phyloP scores from a whole-genome alignment of 1,140 invertebrate species.

The Caenorhabditis briggsae region DNA sequence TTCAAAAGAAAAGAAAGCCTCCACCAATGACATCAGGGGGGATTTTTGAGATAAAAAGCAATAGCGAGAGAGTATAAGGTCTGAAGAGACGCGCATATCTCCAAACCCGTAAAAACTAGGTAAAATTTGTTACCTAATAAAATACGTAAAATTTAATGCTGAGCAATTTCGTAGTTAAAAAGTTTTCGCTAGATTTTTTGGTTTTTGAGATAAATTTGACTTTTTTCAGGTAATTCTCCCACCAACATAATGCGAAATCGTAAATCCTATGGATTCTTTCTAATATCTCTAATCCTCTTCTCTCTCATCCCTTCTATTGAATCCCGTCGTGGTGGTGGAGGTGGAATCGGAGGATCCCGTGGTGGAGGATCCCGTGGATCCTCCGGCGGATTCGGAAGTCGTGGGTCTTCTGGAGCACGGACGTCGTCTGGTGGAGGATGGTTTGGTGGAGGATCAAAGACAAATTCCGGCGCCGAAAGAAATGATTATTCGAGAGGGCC shows the following conservation, averaged over 20 bases:
- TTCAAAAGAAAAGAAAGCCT: too few species aligned
- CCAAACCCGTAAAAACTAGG: neutral
- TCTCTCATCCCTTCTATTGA: conserved; percentile 48
- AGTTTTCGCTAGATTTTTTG: neutral
- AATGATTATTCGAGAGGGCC: conserved; percentile 42
- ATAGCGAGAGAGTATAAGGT: too few species aligned
- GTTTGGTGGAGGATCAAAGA: conserved; percentile 4
- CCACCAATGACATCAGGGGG: neutral
- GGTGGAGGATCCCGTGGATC: conserved; percentile 17
- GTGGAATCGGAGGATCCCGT: conserved; percentile 7
- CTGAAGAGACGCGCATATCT: neutral
- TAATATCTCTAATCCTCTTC: conserved; percentile 57
- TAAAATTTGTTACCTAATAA: neutral
- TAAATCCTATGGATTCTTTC: neutral
- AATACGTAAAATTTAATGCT: conserved; percentile 4
- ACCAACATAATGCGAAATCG: conserved; percentile 9
- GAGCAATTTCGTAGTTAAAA: neutral
- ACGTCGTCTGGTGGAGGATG: conserved; percentile 2
- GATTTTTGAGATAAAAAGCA: too few species aligned
- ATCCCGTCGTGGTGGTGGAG: conserved; percentile 43
- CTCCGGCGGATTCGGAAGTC: conserved; percentile 43
- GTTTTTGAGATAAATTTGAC: neutral
- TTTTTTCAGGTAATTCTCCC: neutral
- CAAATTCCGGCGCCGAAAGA: neutral
- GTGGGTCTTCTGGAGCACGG: conserved; percentile 30